Conservation (phyloP, 2,797 vertebrate species). For the Anguilla marmorata region DNA sequence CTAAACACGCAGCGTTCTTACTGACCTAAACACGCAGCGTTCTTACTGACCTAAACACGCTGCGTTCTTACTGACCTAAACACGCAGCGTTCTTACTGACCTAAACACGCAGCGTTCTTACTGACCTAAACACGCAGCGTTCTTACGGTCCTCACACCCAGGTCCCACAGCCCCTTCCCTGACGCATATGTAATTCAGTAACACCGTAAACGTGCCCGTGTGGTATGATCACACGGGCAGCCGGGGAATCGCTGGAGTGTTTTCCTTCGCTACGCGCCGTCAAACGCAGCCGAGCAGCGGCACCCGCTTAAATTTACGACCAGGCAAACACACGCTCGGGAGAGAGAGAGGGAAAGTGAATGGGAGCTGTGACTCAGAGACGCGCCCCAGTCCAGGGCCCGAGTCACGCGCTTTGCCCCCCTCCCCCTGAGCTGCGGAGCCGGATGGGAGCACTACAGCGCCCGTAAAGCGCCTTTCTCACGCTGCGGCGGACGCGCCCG, state of each 20-base stretch:
- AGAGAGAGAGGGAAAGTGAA: background rate
- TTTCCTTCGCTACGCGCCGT: background rate
- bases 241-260: background rate
- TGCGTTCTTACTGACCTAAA: too few species aligned
- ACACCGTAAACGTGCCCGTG: background rate
- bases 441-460: constrained; percentile 26
- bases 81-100: too few species aligned
- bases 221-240: background rate
- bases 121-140: too few species aligned
- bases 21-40: too few species aligned
- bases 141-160: background rate
- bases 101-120: too few species aligned
- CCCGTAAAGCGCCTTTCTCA: constrained; percentile 27
- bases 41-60: too few species aligned
- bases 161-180: background rate
- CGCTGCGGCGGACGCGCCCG: background rate
- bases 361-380: background rate
- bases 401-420: background rate
- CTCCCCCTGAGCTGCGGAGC: background rate
- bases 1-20: too few species aligned
- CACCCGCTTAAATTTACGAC: background rate
- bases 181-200: background rate
- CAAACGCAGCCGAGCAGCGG: background rate
- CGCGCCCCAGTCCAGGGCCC: background rate
- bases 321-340: background rate